Evolutionary conservation across 2,888 invertebrate genomes (phyloP).

Genomic region (Capitulum mitella): DNA sequence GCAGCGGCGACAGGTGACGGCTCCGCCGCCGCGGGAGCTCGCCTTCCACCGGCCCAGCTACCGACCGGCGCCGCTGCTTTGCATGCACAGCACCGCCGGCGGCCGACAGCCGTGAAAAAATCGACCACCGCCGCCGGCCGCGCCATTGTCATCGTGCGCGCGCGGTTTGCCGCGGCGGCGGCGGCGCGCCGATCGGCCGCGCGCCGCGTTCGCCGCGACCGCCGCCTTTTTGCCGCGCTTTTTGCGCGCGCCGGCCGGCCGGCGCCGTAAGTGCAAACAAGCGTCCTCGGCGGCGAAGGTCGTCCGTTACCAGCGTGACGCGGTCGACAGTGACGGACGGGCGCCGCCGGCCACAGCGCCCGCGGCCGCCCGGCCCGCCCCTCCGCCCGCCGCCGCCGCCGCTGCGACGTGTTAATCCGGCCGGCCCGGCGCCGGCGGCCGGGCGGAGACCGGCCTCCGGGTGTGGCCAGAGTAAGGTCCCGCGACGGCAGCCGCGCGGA

Average conservation of each 20-base stretch:
- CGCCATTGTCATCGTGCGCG: neutral
- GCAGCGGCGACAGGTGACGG: neutral
- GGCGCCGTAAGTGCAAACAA: slow-evolving; percentile 17
- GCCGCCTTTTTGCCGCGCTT: slow-evolving; percentile 7
- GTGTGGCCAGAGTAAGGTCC: too few species aligned
- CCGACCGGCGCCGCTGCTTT: neutral
- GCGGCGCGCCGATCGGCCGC: neutral
- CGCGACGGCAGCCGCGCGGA: too few species aligned
- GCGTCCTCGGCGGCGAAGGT: neutral
- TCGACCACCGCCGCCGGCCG: neutral
- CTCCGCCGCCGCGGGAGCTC: neutral
- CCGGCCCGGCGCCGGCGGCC: too few species aligned
- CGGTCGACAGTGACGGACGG: neutral
- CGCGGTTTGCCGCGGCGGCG: neutral
- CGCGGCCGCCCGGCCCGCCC: neutral
- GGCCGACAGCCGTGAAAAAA: neutral
- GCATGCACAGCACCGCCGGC: neutral
- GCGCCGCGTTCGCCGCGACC: neutral
- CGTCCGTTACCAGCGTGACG: neutral
- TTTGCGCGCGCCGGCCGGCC: slow-evolving; percentile 4
- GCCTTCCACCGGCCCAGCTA: neutral
- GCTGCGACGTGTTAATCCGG: too few species aligned
- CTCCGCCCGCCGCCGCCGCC: too few species aligned
- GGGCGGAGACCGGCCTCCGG: too few species aligned
- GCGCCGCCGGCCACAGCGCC: neutral